Base-by-base conservation (phyloP, 2,797 vertebrate species). In the Gallirallus australis region DNA sequence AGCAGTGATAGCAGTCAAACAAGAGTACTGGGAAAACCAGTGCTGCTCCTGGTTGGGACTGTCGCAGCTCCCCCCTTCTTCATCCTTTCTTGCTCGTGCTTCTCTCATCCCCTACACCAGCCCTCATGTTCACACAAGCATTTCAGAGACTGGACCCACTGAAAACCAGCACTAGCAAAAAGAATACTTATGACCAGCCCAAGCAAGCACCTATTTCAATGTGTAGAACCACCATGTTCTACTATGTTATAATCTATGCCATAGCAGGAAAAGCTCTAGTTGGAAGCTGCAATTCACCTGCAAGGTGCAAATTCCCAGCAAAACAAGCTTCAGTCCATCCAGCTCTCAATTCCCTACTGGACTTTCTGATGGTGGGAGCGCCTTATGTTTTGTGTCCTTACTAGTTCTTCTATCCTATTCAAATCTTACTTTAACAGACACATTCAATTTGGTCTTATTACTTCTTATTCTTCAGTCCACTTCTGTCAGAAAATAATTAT, bases 381-480 rank as follows among this genome's bases (percentile, higher is more conserved):
- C 27, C 25, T 72, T 31, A 14, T 23, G 13, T 63, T 86, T 83
- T 59, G 18, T 18, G 9, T 69, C 28, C n/a, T 85, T 68, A 82
- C 17, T 25, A 64, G 5, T n/a, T 56, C 21, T 52, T 70, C 52
- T 37, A 7, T 21, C 48, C 59, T 94, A 42, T 35, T 80, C 39
- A 37, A 64, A 40, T 23, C 35, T 68, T 83, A 86, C 31, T 33
- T 87, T 78, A 95, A 86, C 56, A 23, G 47, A 57, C 54, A 63
- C 48, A 88, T 21, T 68, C 63, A 64, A 64, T 60, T 94, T 88
- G 81, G 78, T 75, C 84, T 96, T 95, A 96, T 87, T 40, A 37
- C 9, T 93, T 30, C 39, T 86, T 80, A 54, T 84, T 68, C 35
- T 80, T 86, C 60, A 33, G 81, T 33, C n/a, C 60, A 31, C 5